Percentiles rank a stretch among this genome's conserved stretches.
Evolutionary conservation across 2,113 vertebrate species (phyloP).

Genomic region (Stegostoma tigrinum): DNA sequence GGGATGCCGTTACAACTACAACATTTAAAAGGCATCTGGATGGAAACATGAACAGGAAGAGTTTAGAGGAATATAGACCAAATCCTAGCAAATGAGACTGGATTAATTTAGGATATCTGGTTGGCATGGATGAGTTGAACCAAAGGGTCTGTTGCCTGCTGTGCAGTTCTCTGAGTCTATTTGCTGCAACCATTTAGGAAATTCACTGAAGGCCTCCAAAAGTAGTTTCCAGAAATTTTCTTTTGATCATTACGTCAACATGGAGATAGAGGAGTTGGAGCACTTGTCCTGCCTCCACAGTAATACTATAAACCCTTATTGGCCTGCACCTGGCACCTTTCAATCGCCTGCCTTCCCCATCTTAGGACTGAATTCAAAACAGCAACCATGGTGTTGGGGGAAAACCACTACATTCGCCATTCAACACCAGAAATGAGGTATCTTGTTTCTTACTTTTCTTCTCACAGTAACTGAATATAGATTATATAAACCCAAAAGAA

Average conservation of each 20-base stretch:
- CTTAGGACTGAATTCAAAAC: neutral
- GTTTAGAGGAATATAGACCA: too few species aligned
- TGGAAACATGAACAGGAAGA: too few species aligned
- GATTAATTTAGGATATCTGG: too few species aligned
- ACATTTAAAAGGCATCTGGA: too few species aligned
- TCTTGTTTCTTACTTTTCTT: neutral
- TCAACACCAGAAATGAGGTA: neutral
- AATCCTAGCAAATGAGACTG: too few species aligned
- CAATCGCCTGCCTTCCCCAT: neutral
- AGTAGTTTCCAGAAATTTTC: neutral
- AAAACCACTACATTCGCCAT: neutral
- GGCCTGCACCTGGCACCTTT: neutral
- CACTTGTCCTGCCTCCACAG: neutral
- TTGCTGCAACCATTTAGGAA: neutral
- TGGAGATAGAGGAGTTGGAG: neutral
- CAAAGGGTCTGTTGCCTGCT: too few species aligned
- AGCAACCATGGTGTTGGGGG: too few species aligned
- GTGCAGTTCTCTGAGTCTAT: neutral
- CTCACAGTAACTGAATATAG: neutral
- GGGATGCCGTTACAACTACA: too few species aligned
- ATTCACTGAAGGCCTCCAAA: neutral
- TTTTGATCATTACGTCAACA: neutral
- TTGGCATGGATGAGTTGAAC: too few species aligned
- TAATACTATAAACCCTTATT: neutral
- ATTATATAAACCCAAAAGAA: neutral